These are phyloP conservation scores for Scaptomyza polygonia DNA, from an alignment of 2,888 invertebrate genomes.

Conservation along the genomic window DNA sequence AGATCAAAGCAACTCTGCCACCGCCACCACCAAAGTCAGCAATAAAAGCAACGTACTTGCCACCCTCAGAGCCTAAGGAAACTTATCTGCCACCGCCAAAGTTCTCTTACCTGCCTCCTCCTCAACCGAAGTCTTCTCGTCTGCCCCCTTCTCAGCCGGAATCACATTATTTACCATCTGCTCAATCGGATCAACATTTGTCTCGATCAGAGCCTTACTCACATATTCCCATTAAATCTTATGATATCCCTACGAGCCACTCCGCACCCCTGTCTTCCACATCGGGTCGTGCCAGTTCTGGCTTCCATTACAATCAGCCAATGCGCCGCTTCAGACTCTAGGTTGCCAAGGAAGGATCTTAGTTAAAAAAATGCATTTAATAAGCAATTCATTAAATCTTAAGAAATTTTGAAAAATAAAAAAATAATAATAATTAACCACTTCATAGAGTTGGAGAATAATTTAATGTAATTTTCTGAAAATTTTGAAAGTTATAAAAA, in stretches of 20 bases:
- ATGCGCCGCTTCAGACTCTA: conserved; percentile 59
- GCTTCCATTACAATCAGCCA: conserved; percentile 72
- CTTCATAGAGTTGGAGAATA: neutral
- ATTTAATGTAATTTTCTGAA: neutral
- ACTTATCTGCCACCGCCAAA: conserved; percentile 31
- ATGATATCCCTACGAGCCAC: conserved; percentile 70
- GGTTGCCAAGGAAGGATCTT: neutral
- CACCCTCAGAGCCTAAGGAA: conserved; percentile 40
- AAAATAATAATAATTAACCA: conserved; percentile 30
- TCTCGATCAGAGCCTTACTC: conserved; percentile 41
- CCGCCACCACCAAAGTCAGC: conserved; percentile 55
- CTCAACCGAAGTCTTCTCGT: too few relatives aligned
- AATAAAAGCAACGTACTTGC: conserved; percentile 48
- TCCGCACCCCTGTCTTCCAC: conserved; percentile 29
- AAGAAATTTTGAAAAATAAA: conserved; percentile 55
- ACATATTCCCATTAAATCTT: conserved; percentile 78
- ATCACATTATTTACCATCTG: conserved; percentile 55
- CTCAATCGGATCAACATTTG: conserved; percentile 27
- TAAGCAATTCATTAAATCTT: conserved; percentile 44
- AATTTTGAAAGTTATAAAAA: neutral
- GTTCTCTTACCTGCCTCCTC: conserved; percentile 29
- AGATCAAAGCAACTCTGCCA: conserved; percentile 43
- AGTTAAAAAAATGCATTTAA: conserved; percentile 26
- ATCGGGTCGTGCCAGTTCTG: conserved; percentile 18
- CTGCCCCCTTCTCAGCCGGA: too few relatives aligned